These are phyloP conservation scores for Malachius bipustulatus DNA, from an alignment of 2,888 invertebrate genomes.

Conservation along the genomic window DNA sequence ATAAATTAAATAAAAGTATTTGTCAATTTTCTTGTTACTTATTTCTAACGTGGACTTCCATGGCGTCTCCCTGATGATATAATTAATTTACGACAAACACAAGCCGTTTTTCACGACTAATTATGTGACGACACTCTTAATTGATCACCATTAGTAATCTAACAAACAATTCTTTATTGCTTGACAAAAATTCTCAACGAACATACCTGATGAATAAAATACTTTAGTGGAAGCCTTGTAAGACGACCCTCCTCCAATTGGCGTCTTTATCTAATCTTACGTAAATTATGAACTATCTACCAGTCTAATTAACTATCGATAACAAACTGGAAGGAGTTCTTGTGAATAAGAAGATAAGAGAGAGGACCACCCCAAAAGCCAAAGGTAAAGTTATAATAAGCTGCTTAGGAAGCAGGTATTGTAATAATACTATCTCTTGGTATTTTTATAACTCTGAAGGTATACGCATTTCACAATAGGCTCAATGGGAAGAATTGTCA, in stretches of 20 bases:
- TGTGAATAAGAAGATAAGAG: neutral
- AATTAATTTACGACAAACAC: constrained; percentile 1
- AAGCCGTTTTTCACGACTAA: neutral
- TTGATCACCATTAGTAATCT: constrained; percentile 3
- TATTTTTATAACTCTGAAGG: constrained; percentile 1
- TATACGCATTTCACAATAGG: too few species aligned
- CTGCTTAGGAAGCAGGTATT: neutral
- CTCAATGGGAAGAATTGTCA: too few species aligned
- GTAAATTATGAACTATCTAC: constrained; percentile 12
- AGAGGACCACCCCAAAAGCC: neutral
- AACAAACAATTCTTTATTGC: neutral
- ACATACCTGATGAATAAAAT: neutral
- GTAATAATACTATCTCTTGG: too few species aligned
- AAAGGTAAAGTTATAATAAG: neutral
- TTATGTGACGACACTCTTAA: constrained; percentile 1
- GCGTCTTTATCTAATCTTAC: constrained; percentile 14
- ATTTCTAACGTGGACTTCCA: too few species aligned
- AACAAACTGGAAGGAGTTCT: neutral
- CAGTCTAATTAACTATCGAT: constrained; percentile 12
- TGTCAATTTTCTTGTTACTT: too few species aligned
- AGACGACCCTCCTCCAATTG: constrained; percentile 5
- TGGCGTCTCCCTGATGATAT: constrained; percentile 6
- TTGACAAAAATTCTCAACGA: neutral
- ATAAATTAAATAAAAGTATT: constrained; percentile 9
- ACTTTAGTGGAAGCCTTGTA: too few species aligned